A percentile compares a stretch with the other conserved stretches of the same genome.
Evolutionary conservation across 2,888 invertebrate genomes (phyloP).

Genomic region (Gnatocerus cornutus): DNA sequence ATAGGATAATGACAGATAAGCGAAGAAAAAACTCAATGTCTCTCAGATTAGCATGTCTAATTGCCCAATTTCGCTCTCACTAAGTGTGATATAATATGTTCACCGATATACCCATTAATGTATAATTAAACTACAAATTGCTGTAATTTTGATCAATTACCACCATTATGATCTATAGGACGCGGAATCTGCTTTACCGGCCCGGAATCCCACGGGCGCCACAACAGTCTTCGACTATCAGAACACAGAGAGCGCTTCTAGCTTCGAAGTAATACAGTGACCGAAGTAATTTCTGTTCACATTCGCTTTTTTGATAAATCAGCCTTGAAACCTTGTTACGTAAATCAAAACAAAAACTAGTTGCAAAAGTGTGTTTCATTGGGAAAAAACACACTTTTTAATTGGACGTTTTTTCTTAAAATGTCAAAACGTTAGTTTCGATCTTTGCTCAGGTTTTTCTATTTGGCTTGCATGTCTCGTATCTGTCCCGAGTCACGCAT

Average conservation of each 20-base stretch:
- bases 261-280: not conserved
- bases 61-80: conserved; percentile 65
- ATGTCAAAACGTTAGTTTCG: conserved; percentile 28
- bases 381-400: conserved; percentile 13
- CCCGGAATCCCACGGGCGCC: not conserved
- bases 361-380: conserved; percentile 10
- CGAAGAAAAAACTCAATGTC: conserved; percentile 62
- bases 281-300: not conserved
- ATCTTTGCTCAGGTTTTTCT: conserved; percentile 27
- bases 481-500: conserved; percentile 32
- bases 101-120: conserved; percentile 65
- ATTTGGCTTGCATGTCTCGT: conserved; percentile 27
- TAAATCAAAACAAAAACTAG: conserved; percentile 4
- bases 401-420: conserved; percentile 18
- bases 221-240: conserved; percentile 15
- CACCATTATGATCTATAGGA: conserved; percentile 51
- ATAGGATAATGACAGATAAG: conserved; percentile 66
- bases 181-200: conserved; percentile 51
- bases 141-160: conserved; percentile 70
- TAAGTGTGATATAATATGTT: conserved; percentile 66
- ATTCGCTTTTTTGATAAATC: not conserved
- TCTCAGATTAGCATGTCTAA: conserved; percentile 65
- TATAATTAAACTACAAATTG: conserved; percentile 70
- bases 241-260: conserved; percentile 27
- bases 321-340: conserved; percentile 9